Conservation (phyloP, 2,113 vertebrate genomes). For the Gambusia holbrooki region DNA sequence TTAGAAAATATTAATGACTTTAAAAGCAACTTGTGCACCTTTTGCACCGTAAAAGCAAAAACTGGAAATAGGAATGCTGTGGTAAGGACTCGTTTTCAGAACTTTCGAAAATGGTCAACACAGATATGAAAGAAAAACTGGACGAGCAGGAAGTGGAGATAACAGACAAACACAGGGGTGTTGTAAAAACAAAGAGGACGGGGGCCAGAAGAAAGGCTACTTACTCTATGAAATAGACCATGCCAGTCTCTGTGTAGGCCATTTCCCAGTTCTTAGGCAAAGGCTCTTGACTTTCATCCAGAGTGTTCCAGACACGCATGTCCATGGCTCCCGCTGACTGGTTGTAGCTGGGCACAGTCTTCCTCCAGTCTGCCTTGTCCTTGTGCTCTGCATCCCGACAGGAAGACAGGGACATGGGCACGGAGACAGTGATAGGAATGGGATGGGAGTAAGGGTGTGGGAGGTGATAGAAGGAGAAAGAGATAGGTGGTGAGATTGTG, state of each 20-base stretch:
- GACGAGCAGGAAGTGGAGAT: conserved; percentile 7
- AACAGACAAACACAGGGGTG: conserved; percentile 31
- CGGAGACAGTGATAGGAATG: conserved; percentile 60
- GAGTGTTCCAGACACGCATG: conserved; percentile 83
- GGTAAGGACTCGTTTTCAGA: conserved; percentile 18
- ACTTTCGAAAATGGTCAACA: conserved; percentile 10
- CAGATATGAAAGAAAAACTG: background rate
- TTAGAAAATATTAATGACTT: background rate
- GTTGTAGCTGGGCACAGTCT: conserved; percentile 93
- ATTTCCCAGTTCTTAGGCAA: conserved; percentile 97
- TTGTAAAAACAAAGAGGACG: conserved; percentile 17
- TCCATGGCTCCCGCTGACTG: conserved; percentile 90
- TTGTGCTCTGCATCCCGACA: conserved; percentile 84
- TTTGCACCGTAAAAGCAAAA: background rate
- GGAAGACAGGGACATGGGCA: conserved; percentile 56
- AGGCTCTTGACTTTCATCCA: conserved; percentile 91
- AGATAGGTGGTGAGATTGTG: conserved; percentile 64
- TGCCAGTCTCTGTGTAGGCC: conserved; percentile 97
- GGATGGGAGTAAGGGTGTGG: conserved; percentile 56
- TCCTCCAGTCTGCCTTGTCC: conserved; percentile 91
- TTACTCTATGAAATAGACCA: conserved; percentile 99
- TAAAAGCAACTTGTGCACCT: too few relatives aligned
- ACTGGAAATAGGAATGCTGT: conserved; percentile 2
- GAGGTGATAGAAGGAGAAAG: conserved; percentile 64
- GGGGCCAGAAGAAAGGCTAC: conserved; percentile 59